phyloP scores from a whole-genome alignment of 2,797 vertebrate genomes.

The Anniella stebbinsi region DNA sequence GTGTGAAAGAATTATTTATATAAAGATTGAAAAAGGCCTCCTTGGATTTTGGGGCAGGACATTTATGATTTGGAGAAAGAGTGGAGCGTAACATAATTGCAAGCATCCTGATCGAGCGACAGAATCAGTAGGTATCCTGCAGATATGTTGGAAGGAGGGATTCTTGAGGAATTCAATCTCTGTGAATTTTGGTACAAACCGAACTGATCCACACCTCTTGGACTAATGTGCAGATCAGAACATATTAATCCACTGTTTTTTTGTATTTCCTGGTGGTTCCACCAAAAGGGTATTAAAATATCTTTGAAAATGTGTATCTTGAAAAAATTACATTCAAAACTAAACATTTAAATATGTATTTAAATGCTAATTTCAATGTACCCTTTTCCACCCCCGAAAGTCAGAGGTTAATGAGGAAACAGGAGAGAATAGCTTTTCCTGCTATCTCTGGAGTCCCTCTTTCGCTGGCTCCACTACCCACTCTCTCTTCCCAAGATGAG shows the following conservation, averaged over 20 bases:
- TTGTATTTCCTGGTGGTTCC: neutral
- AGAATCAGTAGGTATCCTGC: neutral
- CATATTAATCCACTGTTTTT: neutral
- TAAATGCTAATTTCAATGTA: too few relatives aligned
- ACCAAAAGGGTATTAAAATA: too few relatives aligned
- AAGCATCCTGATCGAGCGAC: slow-evolving; percentile 30
- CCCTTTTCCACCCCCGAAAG: too few relatives aligned
- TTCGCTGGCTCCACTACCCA: neutral
- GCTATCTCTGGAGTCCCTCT: neutral
- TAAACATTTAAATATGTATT: neutral
- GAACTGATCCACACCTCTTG: neutral
- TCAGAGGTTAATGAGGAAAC: too few relatives aligned
- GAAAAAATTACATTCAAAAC: neutral
- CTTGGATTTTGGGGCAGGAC: slow-evolving; percentile 72
- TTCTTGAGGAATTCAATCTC: neutral
- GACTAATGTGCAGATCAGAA: neutral
- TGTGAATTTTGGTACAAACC: neutral
- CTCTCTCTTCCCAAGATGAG: neutral
- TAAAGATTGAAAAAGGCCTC: slow-evolving; percentile 73
- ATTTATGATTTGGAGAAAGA: slow-evolving; percentile 68
- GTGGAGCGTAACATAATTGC: slow-evolving; percentile 66
- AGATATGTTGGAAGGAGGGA: too few relatives aligned
- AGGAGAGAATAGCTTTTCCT: too few relatives aligned
- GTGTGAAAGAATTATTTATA: slow-evolving; percentile 76
- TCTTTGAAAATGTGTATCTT: neutral